Evolutionary conservation across 2,888 invertebrate genomes (phyloP), one percentile per base, ranked within the genome.

Genomic region (Nomada ferruginata): DNA sequence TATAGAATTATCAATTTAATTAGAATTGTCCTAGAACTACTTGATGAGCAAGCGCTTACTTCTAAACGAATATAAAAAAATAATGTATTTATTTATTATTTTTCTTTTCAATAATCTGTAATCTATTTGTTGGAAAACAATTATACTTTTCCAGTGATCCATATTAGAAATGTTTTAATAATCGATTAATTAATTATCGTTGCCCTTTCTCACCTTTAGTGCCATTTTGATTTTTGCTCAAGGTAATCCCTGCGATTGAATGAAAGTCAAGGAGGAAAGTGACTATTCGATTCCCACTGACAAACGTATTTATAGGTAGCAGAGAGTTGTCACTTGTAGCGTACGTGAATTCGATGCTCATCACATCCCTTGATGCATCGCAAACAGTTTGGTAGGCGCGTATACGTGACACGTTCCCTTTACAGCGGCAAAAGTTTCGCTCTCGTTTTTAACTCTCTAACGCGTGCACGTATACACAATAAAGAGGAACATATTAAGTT

Each of bases 251-350:
- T 71, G 73, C 20, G 47, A 79, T 57, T 52, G 77, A 63, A 61
- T 29, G 77, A 77, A 79, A 79, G 82, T 74, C 74, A 70, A 86
- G 84, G 82, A 82, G 68, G 81, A 85, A 89, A 92, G 92, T 92
- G 91, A 92, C 89, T 85, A 88, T 78, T 75, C 65, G 76, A 53
- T 84, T 86, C 84, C 75, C 79, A 69, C 77, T 79, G 76, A 78
- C 86, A 85, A 85, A 89, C 80, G 92, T 92, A 92, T 92, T 92
- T 92, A 92, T 92, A 92, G 86, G 84, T 86, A 87, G 81, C 78
- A 82, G 78, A 29, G 84, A 78, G 69, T 88, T 81, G 82, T 79
- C 72, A 66, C 63, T 73, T 50, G 60, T 75, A 26, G 66, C 26
- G 26, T 60, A 75, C 61, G 77, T 65, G 74, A 71, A 60, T 61